These are phyloP conservation scores for Oryctes rhinoceros DNA, from an alignment of 1,140 invertebrate genomes.

Conservation along the genomic window DNA sequence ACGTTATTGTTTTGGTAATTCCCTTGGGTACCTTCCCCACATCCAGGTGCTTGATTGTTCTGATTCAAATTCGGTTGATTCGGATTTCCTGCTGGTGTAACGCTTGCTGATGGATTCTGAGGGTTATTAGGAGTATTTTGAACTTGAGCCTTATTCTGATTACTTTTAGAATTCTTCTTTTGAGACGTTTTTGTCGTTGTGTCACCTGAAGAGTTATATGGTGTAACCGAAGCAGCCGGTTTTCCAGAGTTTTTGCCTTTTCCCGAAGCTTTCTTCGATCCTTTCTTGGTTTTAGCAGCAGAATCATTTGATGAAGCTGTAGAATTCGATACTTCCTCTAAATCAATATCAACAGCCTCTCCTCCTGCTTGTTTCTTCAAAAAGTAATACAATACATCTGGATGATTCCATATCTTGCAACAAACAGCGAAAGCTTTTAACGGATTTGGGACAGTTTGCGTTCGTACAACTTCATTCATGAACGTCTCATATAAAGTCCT, in stretches of 20 bases:
- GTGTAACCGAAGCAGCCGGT: conserved; percentile 73
- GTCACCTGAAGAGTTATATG: conserved; percentile 63
- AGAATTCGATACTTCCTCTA: conserved; percentile 77
- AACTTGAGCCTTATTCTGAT: conserved; percentile 32
- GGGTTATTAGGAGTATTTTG: conserved; percentile 10
- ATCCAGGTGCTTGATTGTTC: neutral
- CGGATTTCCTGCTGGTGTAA: neutral
- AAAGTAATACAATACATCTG: conserved; percentile 94
- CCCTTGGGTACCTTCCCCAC: neutral
- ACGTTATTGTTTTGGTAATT: neutral
- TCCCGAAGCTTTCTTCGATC: conserved; percentile 49
- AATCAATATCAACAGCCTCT: conserved; percentile 89
- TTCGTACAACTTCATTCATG: conserved; percentile 89
- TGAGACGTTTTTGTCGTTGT: conserved; percentile 26
- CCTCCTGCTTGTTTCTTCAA: conserved; percentile 81
- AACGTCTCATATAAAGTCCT: conserved; percentile 88
- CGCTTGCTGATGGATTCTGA: neutral
- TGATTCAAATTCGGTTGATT: conserved; percentile 9
- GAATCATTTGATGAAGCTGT: conserved; percentile 59
- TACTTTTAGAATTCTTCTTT: conserved; percentile 36
- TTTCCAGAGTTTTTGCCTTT: conserved; percentile 61
- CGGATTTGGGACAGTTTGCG: conserved; percentile 90
- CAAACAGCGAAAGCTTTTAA: conserved; percentile 98
- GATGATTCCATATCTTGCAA: conserved; percentile 99
- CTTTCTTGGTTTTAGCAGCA: conserved; percentile 50